These are phyloP conservation scores for Pelusios castaneus DNA, from an alignment of 2,113 vertebrate genomes.

Conservation along the genomic window DNA sequence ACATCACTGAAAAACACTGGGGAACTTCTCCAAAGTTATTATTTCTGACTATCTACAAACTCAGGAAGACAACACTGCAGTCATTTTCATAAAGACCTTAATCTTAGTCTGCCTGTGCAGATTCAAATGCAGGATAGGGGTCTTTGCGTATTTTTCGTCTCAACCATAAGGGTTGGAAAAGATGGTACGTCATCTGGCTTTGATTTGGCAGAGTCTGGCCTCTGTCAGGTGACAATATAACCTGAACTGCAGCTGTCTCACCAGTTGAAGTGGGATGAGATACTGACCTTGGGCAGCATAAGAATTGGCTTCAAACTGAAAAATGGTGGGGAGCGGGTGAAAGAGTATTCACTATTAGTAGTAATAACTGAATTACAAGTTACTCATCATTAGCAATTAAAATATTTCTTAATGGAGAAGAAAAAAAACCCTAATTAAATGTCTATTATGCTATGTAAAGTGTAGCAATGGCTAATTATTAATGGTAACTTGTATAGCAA, in stretches of 20 bases:
- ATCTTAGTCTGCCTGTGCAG: not conserved
- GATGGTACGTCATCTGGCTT: constrained; percentile 3
- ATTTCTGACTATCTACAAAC: not conserved
- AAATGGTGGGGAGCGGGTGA: not conserved
- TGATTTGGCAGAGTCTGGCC: constrained; percentile 7
- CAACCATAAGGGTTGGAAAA: not conserved
- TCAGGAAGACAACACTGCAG: not conserved
- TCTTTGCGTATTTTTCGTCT: constrained; percentile 24
- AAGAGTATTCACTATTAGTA: not conserved
- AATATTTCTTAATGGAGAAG: no score
- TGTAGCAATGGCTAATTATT: no score
- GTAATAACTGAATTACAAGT: not conserved
- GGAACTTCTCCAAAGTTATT: not conserved
- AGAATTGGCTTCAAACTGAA: not conserved
- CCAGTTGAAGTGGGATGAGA: not conserved
- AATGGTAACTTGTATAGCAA: no score
- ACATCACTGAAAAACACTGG: not conserved
- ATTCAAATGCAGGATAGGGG: not conserved
- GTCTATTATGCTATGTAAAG: no score
- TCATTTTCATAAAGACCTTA: not conserved
- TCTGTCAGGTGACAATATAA: not conserved
- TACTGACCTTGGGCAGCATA: not conserved
- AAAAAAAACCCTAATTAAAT: no score
- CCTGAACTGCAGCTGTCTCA: not conserved
- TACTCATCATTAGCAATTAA: no score